A percentile compares a stretch with the other conserved stretches of the same genome.
phyloP scores from a whole-genome alignment of 2,888 invertebrate genomes.

The Aporophyla nigra region DNA sequence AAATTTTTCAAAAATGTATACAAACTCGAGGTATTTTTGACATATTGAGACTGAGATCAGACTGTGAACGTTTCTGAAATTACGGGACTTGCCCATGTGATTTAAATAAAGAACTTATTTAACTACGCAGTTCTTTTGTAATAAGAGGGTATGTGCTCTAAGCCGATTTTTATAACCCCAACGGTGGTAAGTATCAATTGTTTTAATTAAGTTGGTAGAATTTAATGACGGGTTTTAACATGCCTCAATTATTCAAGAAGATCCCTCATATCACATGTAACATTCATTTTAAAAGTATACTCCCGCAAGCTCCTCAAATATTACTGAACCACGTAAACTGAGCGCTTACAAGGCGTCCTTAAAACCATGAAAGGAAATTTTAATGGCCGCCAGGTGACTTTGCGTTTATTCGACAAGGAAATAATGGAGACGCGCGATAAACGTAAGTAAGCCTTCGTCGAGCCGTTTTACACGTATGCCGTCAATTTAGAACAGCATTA shows the following conservation, averaged over 20 bases:
- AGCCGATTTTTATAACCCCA: background rate
- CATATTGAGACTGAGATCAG: no score
- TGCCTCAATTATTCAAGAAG: constrained; percentile 18
- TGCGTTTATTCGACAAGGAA: constrained; percentile 65
- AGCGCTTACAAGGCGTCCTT: constrained; percentile 39
- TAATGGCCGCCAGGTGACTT: constrained; percentile 72
- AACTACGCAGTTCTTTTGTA: no score
- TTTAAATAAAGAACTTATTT: no score
- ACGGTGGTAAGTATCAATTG: background rate
- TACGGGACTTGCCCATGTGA: no score
- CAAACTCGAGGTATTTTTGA: no score
- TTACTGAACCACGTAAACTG: constrained; percentile 40
- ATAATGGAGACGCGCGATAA: constrained; percentile 63
- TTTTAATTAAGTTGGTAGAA: background rate
- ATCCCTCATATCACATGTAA: constrained; percentile 10
- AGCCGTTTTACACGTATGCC: constrained; percentile 63
- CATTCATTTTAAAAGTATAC: constrained; percentile 37
- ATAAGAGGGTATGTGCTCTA: background rate
- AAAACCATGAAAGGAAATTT: constrained; percentile 72
- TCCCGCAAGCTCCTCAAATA: constrained; percentile 30
- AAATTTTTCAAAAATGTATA: no score
- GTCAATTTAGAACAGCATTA: constrained; percentile 62
- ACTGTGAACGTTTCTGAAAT: no score
- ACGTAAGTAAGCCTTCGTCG: constrained; percentile 58
- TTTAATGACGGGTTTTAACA: constrained; percentile 12